These are phyloP conservation scores for Philypnodon macrostomus DNA, from an alignment of 2,797 vertebrate species.

Conservation along the genomic window DNA sequence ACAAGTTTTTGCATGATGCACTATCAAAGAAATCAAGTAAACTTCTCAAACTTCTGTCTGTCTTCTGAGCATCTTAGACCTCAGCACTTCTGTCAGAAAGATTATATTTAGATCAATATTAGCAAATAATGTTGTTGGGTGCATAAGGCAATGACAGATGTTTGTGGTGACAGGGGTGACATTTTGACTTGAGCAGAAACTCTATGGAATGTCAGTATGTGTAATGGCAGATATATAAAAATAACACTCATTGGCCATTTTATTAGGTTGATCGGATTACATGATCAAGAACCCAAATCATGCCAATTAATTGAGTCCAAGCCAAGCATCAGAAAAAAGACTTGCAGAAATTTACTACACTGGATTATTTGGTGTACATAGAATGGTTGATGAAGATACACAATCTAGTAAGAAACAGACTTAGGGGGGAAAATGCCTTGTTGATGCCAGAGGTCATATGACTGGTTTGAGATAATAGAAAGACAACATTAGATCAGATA, in stretches of 20 bases:
- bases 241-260: no score
- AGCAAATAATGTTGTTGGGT: conserved; percentile 10
- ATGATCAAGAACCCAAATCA: no score
- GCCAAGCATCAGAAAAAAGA: no score
- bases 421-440: conserved; percentile 33
- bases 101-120: conserved; percentile 7
- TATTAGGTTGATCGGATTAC: no score
- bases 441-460: conserved; percentile 53
- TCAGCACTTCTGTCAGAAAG: background rate
- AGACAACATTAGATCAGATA: no score
- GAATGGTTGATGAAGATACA: no score
- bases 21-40: conserved; percentile 2
- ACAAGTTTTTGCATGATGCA: conserved; percentile 4
- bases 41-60: conserved; percentile 12
- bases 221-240: background rate
- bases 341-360: no score
- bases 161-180: background rate
- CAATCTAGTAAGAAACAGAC: no score
- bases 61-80: background rate
- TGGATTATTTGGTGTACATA: no score
- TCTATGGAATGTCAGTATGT: background rate
- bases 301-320: no score
- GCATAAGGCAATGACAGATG: conserved; percentile 4
- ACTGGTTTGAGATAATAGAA: no score
- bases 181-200: conserved; percentile 2